Evolutionary conservation across 1,140 invertebrate genomes (phyloP).

Genomic region (Uloborus diversus): DNA sequence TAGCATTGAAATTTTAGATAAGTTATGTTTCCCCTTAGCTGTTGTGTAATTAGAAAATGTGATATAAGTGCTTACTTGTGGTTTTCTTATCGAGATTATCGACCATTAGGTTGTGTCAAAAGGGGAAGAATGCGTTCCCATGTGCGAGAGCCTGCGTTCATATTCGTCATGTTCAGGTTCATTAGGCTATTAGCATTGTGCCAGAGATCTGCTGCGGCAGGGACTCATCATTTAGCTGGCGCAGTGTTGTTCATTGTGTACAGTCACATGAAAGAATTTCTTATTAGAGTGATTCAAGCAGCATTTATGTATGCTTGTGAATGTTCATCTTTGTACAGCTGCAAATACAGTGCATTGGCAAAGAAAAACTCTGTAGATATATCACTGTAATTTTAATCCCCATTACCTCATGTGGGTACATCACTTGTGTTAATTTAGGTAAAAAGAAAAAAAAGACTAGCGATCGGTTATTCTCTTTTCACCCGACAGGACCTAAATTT

Average conservation of each 20-base stretch:
- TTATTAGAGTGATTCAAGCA: background rate
- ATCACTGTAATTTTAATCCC: slow-evolving; percentile 55
- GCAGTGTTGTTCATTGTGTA: slow-evolving; percentile 8
- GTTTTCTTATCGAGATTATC: no score
- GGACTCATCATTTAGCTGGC: slow-evolving; percentile 5
- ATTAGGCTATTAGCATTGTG: slow-evolving; percentile 20
- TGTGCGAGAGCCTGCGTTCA: no score
- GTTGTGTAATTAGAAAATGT: no score
- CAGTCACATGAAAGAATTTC: slow-evolving; percentile 5
- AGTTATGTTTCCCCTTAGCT: no score
- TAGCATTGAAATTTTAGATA: no score
- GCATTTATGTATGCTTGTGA: slow-evolving; percentile 32
- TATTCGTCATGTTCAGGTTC: slow-evolving; percentile 16
- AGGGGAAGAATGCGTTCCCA: no score
- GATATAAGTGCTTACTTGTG: no score
- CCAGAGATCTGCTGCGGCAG: background rate
- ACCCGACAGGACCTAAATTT: slow-evolving; percentile 30
- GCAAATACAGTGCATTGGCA: slow-evolving; percentile 31
- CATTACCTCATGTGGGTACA: slow-evolving; percentile 52
- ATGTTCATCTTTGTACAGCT: slow-evolving; percentile 50
- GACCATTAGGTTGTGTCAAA: no score
- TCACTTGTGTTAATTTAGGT: slow-evolving; percentile 41
- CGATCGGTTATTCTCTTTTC: slow-evolving; percentile 34
- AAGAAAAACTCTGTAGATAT: slow-evolving; percentile 45
- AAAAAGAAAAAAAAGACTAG: no score